A percentile compares a stretch with the other conserved stretches of the same genome.
These are phyloP conservation scores for Hedya salicella DNA, from an alignment of 2,888 invertebrate genomes.

Conservation along the genomic window DNA sequence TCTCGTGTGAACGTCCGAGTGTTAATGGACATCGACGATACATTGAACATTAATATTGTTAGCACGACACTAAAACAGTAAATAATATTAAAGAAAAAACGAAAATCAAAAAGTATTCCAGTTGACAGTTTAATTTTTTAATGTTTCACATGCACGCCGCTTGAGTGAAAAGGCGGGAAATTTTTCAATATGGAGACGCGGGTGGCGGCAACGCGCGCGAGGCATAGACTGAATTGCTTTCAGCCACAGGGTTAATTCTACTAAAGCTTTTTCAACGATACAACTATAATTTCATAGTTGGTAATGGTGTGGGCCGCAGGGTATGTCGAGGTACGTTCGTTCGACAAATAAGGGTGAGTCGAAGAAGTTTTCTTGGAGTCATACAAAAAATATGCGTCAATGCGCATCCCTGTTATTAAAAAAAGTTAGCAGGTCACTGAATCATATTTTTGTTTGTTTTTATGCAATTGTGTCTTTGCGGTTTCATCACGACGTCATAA, in stretches of 20 bases:
- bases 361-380: background rate
- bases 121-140: background rate
- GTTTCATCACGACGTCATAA: too few relatives aligned
- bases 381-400: background rate
- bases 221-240: slow-evolving; percentile 68
- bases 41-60: slow-evolving; percentile 9
- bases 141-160: slow-evolving; percentile 30
- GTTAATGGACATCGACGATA: slow-evolving; percentile 41
- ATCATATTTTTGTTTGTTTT: too few relatives aligned
- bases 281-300: slow-evolving; percentile 44
- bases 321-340: slow-evolving; percentile 18
- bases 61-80: slow-evolving; percentile 12
- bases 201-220: slow-evolving; percentile 61
- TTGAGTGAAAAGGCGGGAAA: slow-evolving; percentile 63
- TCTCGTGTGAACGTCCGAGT: slow-evolving; percentile 56
- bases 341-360: slow-evolving; percentile 23
- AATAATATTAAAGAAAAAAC: background rate
- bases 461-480: too few relatives aligned
- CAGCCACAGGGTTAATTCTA: slow-evolving; percentile 48
- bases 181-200: slow-evolving; percentile 62
- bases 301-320: slow-evolving; percentile 31
- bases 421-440: too few relatives aligned
- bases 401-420: too few relatives aligned
- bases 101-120: background rate
- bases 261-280: slow-evolving; percentile 45